Evolutionary conservation across 2,113 vertebrate species (phyloP), one percentile per base, ranked within the genome.

Genomic region (Cavia porcellus): DNA sequence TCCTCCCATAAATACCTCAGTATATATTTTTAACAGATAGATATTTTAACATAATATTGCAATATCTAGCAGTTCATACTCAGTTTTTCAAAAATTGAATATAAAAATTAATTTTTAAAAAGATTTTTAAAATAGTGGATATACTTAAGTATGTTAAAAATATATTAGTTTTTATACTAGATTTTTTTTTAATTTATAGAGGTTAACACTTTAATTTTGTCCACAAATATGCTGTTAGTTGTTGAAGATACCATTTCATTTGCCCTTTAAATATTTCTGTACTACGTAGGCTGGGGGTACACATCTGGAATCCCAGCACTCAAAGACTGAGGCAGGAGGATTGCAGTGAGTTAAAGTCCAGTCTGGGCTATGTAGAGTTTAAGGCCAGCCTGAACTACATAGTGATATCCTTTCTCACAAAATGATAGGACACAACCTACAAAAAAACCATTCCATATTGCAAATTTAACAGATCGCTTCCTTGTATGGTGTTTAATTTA

Each of bases 31-130:
- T 42, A 81, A 50, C 38, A 68, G 79, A 52, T 38, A 42, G 55
- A 70, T 92, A 62, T 85, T 82, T 95, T 82, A 87, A 50, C 14
- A 47, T 68, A 90, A n/a, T 22, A 45, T 95, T 42, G 74, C 81
- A 61, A 72, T 9, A 77, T 81, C 83, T 66, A 77, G n/a, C 8
- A 57, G 17, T 89, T 79, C n/a, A 52, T 84, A 90, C 45, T 97
- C 25, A 86, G 92, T 72, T 79, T 82, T 72, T 45, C 45, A 35
- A 61, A 85, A 32, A 32, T 83, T 85, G 8, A 47, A 85, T 32
- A 20, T 85, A 47, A 47, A 61, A 59, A 62, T 62, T 66, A 7
- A 9, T 4, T 38, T 91, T 92, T 74, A 74, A 85, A 88, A 75
- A 75, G 45, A 4, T 32, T 84, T 83, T 92, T 80, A n/a, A n/a